Conservation (phyloP, 2,888 invertebrate species). For the Sisyra nigra region DNA sequence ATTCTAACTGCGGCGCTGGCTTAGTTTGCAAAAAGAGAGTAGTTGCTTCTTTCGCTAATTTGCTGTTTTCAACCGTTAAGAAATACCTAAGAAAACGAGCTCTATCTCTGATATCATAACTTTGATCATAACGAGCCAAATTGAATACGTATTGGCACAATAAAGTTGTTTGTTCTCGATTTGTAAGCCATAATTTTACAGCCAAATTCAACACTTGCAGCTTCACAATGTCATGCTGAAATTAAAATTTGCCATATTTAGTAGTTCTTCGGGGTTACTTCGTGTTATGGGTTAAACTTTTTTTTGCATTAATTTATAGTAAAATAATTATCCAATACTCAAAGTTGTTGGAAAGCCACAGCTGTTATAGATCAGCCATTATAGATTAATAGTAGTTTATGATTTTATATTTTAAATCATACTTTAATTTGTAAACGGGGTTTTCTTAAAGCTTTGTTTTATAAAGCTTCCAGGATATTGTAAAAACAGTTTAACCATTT, state of each 20-base stretch:
- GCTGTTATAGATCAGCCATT: no score
- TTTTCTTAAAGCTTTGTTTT: no score
- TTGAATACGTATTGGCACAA: slow-evolving; percentile 88
- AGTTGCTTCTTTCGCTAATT: slow-evolving; percentile 50
- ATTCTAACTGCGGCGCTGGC: slow-evolving; percentile 82
- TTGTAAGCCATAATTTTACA: slow-evolving; percentile 80
- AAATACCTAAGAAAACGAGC: slow-evolving; percentile 78
- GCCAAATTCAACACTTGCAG: slow-evolving; percentile 90
- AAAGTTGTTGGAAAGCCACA: no score
- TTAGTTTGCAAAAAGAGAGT: slow-evolving; percentile 83
- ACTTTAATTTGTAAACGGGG: no score
- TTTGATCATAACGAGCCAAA: slow-evolving; percentile 90
- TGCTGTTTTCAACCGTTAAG: slow-evolving; percentile 41
- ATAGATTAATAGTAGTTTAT: no score
- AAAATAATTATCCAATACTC: no score
- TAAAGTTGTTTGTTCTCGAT: slow-evolving; percentile 69
- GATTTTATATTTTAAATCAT: no score
- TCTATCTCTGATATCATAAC: slow-evolving; percentile 94
- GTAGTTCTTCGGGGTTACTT: no score
- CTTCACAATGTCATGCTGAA: slow-evolving; percentile 85
- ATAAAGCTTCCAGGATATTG: no score
- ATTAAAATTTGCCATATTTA: slow-evolving; percentile 13
- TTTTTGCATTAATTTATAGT: no score
- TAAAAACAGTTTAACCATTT: no score
- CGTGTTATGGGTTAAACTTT: no score